Conservation (phyloP, 2,797 vertebrate genomes). For the Steatocranus sp. region DNA sequence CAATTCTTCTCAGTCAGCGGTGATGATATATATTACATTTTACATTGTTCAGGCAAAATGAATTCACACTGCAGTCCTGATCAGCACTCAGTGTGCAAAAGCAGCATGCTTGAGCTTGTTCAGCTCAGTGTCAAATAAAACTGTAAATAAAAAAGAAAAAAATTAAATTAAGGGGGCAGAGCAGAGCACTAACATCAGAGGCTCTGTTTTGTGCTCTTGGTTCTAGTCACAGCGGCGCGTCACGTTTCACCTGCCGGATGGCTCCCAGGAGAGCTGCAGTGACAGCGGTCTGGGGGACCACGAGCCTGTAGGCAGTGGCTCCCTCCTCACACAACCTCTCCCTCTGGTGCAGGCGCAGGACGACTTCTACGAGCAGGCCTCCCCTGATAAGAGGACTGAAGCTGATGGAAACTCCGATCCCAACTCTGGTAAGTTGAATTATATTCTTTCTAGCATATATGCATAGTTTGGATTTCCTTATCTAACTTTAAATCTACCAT, state of each 20-base stretch:
- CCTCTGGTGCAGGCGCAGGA: constrained; percentile 99
- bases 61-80: constrained; percentile 30
- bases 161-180: constrained; percentile 42
- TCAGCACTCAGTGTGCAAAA: constrained; percentile 23
- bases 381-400: constrained; percentile 98
- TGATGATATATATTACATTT: constrained; percentile 1
- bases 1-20: neutral
- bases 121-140: constrained; percentile 21
- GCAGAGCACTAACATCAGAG: constrained; percentile 83
- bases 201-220: constrained; percentile 92
- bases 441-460: neutral
- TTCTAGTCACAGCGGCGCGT: constrained; percentile 99
- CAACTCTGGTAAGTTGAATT: constrained; percentile 90
- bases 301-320: constrained; percentile 95
- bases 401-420: constrained; percentile 98
- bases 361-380: constrained; percentile 97
- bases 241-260: constrained; percentile 99
- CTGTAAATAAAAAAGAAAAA: neutral
- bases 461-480: neutral
- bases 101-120: constrained; percentile 24
- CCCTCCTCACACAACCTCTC: constrained; percentile 98
- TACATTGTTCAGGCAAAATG: constrained; percentile 16
- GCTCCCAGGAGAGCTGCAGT: constrained; percentile 99
- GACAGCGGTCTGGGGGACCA: constrained; percentile 99
- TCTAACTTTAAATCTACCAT: neutral